phyloP scores from a whole-genome alignment of 2,113 vertebrate genomes.

The Donacobius atricapilla region DNA sequence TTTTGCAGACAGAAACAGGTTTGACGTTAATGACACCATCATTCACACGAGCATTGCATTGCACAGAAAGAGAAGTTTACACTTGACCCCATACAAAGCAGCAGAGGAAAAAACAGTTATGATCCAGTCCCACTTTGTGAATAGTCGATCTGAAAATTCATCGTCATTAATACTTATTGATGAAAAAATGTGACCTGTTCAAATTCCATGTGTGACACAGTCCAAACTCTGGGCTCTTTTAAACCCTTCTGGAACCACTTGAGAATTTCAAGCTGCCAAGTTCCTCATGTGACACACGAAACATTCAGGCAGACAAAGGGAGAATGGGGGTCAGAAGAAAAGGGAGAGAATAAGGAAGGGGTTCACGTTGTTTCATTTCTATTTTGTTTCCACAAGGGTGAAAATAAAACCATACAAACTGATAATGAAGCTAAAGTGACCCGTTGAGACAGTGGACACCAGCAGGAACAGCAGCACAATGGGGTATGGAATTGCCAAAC shows the following conservation, averaged over 20 bases:
- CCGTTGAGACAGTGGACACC: not conserved
- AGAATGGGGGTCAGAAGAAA: not conserved
- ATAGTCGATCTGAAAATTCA: not conserved
- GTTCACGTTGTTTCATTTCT: not conserved
- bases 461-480: not conserved
- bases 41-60: constrained; percentile 61
- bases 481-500: not conserved
- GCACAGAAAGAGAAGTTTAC: constrained; percentile 65
- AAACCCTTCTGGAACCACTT: not conserved
- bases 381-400: not conserved
- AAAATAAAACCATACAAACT: constrained; percentile 2
- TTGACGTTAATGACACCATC: constrained; percentile 42
- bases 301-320: not conserved
- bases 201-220: not conserved
- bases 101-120: constrained; percentile 23
- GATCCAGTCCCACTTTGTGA: not conserved
- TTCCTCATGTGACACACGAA: not conserved
- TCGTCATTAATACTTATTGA: constrained; percentile 4
- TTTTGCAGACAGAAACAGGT: constrained; percentile 55
- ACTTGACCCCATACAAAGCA: constrained; percentile 62
- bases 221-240: not conserved
- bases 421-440: constrained; percentile 34
- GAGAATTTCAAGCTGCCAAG: not conserved
- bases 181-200: not conserved
- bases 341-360: not conserved